Evolutionary conservation across 2,888 invertebrate genomes (phyloP).

Genomic region (Tineola bisselliella): DNA sequence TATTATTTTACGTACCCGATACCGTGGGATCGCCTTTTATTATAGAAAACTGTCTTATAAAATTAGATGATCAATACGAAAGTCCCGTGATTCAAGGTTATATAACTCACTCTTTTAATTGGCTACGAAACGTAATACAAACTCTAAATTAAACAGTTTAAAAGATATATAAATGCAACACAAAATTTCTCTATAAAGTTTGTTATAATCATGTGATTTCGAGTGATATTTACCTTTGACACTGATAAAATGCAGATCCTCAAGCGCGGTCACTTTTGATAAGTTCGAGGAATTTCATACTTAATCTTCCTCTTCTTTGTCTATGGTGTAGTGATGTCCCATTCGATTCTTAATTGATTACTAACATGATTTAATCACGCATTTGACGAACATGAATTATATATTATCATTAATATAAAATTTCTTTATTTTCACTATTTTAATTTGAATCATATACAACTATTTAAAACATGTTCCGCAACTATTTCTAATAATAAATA

Average conservation of each 20-base stretch:
- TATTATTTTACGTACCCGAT: constrained; percentile 27
- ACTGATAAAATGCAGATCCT: constrained; percentile 41
- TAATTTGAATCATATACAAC: too few species aligned
- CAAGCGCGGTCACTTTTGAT: constrained; percentile 43
- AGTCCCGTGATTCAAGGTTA: constrained; percentile 68
- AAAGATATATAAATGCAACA: not conserved
- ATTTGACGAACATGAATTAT: too few species aligned
- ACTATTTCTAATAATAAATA: too few species aligned
- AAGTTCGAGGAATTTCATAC: constrained; percentile 28
- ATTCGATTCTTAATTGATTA: too few species aligned
- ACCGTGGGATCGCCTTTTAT: constrained; percentile 15
- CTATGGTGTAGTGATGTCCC: not conserved
- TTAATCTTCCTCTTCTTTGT: constrained; percentile 22
- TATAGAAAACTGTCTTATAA: not conserved
- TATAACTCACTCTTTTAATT: constrained; percentile 57
- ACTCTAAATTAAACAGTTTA: not conserved
- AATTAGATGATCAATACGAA: constrained; percentile 45
- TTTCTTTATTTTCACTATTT: too few species aligned
- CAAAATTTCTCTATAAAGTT: not conserved
- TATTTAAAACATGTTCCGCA: too few species aligned
- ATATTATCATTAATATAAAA: too few species aligned
- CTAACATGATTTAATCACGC: too few species aligned
- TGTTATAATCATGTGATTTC: constrained; percentile 1
- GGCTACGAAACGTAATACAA: constrained; percentile 28
- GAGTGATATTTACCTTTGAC: constrained; percentile 51